Conservation (phyloP, 2,113 vertebrate species). For the Aythya baeri region DNA sequence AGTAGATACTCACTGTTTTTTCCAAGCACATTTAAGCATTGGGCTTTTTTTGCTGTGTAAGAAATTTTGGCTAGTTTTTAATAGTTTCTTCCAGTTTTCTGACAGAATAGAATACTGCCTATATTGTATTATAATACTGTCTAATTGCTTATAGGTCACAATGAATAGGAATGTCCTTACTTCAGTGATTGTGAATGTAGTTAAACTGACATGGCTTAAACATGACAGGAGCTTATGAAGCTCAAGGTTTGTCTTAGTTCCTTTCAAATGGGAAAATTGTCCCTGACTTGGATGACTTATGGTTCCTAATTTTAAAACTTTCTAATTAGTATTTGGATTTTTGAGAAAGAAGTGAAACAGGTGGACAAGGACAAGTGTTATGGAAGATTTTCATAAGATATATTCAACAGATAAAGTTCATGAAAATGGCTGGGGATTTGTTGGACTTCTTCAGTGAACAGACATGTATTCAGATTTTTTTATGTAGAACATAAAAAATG, state of each 20-base stretch:
- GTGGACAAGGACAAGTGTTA: background rate
- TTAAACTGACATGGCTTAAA: background rate
- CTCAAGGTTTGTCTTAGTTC: accelerated
- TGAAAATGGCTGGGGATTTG: background rate
- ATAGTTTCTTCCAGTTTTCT: background rate
- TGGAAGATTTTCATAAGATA: background rate
- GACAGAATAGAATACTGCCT: no score
- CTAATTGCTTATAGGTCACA: accelerated
- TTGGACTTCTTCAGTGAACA: background rate
- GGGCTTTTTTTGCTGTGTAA: background rate
- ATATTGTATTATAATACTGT: background rate
- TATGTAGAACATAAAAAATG: no score
- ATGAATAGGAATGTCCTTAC: background rate
- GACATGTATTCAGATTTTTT: background rate
- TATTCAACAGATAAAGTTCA: background rate
- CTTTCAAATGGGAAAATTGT: background rate
- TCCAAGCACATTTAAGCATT: accelerated
- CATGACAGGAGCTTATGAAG: background rate
- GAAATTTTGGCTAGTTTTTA: background rate
- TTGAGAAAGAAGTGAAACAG: background rate
- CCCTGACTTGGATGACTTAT: background rate
- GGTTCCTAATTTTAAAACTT: background rate
- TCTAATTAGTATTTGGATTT: background rate
- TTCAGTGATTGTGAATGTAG: no score
- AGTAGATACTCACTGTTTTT: background rate